These are phyloP conservation scores for Allolobophora icterica DNA, from an alignment of 2,888 invertebrate genomes.

Conservation along the genomic window DNA sequence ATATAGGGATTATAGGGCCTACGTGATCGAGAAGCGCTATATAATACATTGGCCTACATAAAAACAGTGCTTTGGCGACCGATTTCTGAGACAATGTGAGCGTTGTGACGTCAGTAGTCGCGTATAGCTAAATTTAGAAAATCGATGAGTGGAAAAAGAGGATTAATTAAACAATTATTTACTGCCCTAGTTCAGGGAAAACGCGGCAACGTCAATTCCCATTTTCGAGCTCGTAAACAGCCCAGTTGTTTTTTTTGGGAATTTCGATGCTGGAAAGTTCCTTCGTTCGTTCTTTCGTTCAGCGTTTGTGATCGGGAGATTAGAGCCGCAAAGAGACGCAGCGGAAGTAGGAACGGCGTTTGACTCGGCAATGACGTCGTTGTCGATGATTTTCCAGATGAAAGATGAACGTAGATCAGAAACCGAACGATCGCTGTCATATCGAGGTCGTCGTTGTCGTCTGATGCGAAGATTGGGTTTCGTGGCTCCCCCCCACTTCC, in stretches of 20 bases:
- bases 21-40: neutral
- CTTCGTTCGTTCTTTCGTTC: too few species aligned
- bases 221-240: too few species aligned
- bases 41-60: neutral
- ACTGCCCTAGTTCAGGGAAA: neutral
- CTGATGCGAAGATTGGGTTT: neutral
- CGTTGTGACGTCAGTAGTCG: neutral
- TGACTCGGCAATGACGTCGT: neutral
- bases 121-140: neutral
- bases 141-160: neutral
- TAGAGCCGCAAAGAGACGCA: neutral
- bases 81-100: neutral
- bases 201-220: neutral
- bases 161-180: too few species aligned
- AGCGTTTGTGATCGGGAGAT: neutral
- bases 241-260: neutral
- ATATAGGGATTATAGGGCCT: too few species aligned
- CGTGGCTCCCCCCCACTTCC: too few species aligned
- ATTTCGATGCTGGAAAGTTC: neutral
- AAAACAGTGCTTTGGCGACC: too few species aligned
- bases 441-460: neutral
- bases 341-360: neutral
- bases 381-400: neutral
- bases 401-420: conserved; percentile 12
- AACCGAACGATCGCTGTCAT: neutral